Conservation (phyloP, 2,797 vertebrate species). For the Tachyglossus aculeatus region DNA sequence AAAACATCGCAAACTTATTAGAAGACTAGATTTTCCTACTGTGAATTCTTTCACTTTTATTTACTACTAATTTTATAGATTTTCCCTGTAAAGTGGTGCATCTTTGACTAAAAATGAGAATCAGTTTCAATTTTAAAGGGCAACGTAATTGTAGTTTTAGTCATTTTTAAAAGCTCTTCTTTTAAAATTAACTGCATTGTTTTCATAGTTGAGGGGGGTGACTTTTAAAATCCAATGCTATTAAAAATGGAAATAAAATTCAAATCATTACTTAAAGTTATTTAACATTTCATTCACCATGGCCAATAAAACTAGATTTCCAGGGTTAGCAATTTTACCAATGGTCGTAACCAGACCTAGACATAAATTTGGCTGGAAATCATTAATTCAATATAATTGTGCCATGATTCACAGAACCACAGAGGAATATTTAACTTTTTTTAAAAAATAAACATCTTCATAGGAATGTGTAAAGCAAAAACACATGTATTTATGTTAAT, state of each 20-base stretch:
- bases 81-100: slow-evolving; percentile 32
- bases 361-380: neutral
- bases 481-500: slow-evolving; percentile 62
- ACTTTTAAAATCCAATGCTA: too few species aligned
- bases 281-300: slow-evolving; percentile 9
- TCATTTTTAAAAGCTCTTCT: slow-evolving; percentile 22
- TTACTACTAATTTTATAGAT: slow-evolving; percentile 17
- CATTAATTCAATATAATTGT: slow-evolving; percentile 47
- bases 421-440: slow-evolving; percentile 63
- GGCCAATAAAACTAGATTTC: slow-evolving; percentile 1
- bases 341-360: slow-evolving; percentile 32
- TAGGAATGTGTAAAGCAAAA: slow-evolving; percentile 59
- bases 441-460: slow-evolving; percentile 58
- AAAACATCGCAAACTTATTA: slow-evolving; percentile 30
- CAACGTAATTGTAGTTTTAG: slow-evolving; percentile 54
- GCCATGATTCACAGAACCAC: slow-evolving; percentile 55
- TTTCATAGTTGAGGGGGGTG: neutral
- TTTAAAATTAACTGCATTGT: too few species aligned
- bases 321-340: slow-evolving; percentile 23
- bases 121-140: slow-evolving; percentile 30
- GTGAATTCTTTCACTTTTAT: neutral
- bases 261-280: slow-evolving; percentile 3
- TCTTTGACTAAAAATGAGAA: slow-evolving; percentile 48
- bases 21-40: slow-evolving; percentile 10
- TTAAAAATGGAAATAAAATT: too few species aligned